Base-by-base conservation (phyloP, 2,888 invertebrate species). In the Actias luna region DNA sequence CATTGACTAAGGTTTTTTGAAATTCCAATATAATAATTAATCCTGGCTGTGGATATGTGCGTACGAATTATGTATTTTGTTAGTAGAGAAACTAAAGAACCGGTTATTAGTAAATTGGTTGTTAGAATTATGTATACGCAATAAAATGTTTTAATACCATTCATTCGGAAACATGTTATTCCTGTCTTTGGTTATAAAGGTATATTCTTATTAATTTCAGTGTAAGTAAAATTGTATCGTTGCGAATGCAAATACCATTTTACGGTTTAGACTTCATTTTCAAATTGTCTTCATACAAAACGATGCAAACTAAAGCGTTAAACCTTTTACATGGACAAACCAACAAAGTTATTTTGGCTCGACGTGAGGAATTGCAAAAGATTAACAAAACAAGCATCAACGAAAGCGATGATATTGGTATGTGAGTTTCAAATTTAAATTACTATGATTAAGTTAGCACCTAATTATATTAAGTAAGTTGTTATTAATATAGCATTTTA, bases 221-320 rank as follows among this genome's bases (percentile, higher is more conserved):
- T 16, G 66, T 84, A n/a, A 72, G 81, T 25, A 36, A 71, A 50
- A 80, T 90, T 5, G 27, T 81, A 0, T 66, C 86, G 0, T 69
- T 73, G 59, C 80, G 90, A 62, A 88, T 88, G 83, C 80, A 87
- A 66, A 83, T 89, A 62, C 82, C 85, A 0, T 74, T 92, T 18
- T 62, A 88, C 2, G 79, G 79, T 5, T 69, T 74, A 1, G 85
- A 89, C 36, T 57, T 69, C 0, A 69, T 92, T 2, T 93, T 92
- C 62, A 92, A 93, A 67, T 82, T 95, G 5, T 87, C 95, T 0
- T 82, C 88, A 5, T 87, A 94, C 61, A 96, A 95, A 25, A 93
- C 88, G 63, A 89, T 89, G 29, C 94, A 95, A 74, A 89, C 87
- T 5, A 80, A 86, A 57, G 88, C 89, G 0, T 64, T 94, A 29